These are phyloP conservation scores for Clupea harengus DNA, from an alignment of 2,113 vertebrate species.

Conservation along the genomic window DNA sequence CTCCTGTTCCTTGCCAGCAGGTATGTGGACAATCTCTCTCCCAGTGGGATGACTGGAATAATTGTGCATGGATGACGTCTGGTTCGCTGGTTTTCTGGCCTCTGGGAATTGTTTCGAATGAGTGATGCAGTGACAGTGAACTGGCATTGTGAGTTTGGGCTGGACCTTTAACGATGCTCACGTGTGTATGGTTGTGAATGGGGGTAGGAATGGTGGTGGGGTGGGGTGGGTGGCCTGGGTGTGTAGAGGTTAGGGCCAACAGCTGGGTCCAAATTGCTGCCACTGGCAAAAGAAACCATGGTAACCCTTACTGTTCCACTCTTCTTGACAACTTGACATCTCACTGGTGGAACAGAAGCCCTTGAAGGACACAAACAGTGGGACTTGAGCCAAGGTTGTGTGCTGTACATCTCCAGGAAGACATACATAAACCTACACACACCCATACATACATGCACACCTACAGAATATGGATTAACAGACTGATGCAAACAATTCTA, in stretches of 20 bases:
- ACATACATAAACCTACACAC: conserved; percentile 20
- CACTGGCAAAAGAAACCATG: conserved; percentile 40
- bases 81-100: background rate
- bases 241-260: conserved; percentile 39
- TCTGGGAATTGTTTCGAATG: background rate
- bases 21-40: background rate
- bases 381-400: background rate
- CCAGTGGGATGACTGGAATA: background rate
- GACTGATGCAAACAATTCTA: background rate
- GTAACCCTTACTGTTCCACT: conserved; percentile 30
- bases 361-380: conserved; percentile 15
- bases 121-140: background rate
- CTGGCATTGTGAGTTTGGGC: background rate
- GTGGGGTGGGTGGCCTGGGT: background rate
- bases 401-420: background rate
- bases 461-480: background rate
- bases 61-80: conserved; percentile 1
- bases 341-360: conserved; percentile 27
- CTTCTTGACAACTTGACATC: conserved; percentile 27
- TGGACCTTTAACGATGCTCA: background rate
- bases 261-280: conserved; percentile 46
- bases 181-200: no score
- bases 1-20: background rate
- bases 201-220: background rate
- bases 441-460: background rate